These are phyloP conservation scores for Miniopterus natalensis DNA, from an alignment of 2,113 vertebrate genomes.

Conservation along the genomic window DNA sequence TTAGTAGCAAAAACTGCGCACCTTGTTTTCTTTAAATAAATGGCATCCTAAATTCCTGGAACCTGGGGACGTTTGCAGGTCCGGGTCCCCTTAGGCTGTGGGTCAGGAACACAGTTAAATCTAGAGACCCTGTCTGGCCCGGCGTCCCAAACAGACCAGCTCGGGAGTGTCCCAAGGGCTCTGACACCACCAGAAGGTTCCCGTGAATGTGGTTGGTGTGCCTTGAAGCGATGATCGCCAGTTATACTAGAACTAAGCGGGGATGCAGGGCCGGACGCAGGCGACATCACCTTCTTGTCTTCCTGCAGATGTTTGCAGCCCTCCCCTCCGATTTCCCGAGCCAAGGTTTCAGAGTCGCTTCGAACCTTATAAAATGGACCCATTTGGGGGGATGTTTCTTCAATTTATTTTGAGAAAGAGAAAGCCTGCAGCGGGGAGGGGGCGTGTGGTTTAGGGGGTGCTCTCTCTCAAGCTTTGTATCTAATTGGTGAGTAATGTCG, in stretches of 20 bases:
- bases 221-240: no score
- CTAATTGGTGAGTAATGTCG: background rate
- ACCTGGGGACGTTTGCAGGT: background rate
- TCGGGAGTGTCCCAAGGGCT: background rate
- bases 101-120: background rate
- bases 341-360: constrained; percentile 4
- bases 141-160: background rate
- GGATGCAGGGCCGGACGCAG: background rate
- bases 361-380: background rate
- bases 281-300: background rate
- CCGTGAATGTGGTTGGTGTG: accelerated
- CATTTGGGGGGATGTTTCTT: background rate
- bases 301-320: constrained; percentile 34
- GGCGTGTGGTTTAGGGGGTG: background rate
- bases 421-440: background rate
- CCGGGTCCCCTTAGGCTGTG: background rate
- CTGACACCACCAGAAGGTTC: background rate
- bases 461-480: background rate
- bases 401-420: background rate
- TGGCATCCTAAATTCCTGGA: background rate
- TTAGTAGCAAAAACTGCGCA: background rate
- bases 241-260: background rate
- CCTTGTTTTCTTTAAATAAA: constrained; percentile 5
- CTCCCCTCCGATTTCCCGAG: constrained; percentile 13
- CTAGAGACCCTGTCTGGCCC: background rate